phyloP scores from a whole-genome alignment of 2,888 invertebrate genomes.

The Phortica magna region DNA sequence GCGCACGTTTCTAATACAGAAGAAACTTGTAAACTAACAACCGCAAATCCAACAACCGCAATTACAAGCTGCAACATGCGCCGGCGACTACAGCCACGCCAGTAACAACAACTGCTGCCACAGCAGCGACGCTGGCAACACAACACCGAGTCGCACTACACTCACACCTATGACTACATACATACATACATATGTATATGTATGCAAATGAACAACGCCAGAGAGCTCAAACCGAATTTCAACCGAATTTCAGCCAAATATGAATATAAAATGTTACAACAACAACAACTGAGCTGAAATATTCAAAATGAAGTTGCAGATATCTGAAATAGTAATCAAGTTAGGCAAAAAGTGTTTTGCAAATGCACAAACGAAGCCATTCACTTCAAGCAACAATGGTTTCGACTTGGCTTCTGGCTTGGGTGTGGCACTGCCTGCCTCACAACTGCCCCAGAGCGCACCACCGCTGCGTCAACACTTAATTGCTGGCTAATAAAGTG shows the following conservation, averaged over 20 bases:
- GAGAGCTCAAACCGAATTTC: constrained; percentile 41
- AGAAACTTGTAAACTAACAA: constrained; percentile 27
- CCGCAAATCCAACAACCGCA: constrained; percentile 43
- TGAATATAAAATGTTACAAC: constrained; percentile 8
- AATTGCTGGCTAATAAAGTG: constrained; percentile 18
- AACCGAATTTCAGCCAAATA: not conserved
- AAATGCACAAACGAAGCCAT: constrained; percentile 52
- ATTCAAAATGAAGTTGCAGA: constrained; percentile 12
- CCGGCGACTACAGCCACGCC: constrained; percentile 37
- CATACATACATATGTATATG: not conserved
- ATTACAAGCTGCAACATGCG: constrained; percentile 49
- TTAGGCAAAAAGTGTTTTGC: constrained; percentile 7
- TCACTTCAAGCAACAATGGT: constrained; percentile 52
- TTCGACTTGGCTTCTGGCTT: not conserved
- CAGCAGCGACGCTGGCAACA: not conserved
- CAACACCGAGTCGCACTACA: not conserved
- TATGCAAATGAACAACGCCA: constrained; percentile 31
- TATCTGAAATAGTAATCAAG: constrained; percentile 23
- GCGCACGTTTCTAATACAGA: constrained; percentile 19
- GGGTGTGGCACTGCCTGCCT: not conserved
- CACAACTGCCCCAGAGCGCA: not conserved
- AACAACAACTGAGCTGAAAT: constrained; percentile 22
- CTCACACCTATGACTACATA: not conserved
- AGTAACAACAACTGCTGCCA: constrained; percentile 34
- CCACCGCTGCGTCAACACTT: too few species aligned